Evolutionary conservation across 2,797 vertebrate genomes (phyloP).

Genomic region (Gymnocypris eckloni): DNA sequence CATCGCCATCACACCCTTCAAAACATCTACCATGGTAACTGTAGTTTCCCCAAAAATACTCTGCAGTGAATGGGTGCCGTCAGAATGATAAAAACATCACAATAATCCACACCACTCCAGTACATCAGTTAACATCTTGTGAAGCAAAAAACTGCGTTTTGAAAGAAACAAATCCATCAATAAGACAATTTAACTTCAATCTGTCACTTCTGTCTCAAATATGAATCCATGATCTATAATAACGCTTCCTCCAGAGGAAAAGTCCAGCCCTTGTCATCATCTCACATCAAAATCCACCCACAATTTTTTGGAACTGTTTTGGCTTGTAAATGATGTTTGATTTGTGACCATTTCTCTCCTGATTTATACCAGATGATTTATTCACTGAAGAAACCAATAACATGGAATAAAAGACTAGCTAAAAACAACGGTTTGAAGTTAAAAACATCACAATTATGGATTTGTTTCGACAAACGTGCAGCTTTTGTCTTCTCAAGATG

Average conservation of each 20-base stretch:
- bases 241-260: neutral
- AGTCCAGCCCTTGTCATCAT: neutral
- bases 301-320: neutral
- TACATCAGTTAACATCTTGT: neutral
- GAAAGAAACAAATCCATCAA: neutral
- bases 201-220: neutral
- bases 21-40: conserved; percentile 9
- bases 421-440: too few relatives aligned
- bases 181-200: neutral
- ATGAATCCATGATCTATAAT: neutral
- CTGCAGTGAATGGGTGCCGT: neutral
- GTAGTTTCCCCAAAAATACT: neutral
- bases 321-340: neutral
- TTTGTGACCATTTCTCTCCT: neutral
- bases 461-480: neutral
- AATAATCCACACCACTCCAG: neutral
- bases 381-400: neutral
- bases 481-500: neutral
- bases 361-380: neutral
- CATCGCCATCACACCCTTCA: neutral
- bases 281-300: neutral
- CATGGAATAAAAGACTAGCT: neutral
- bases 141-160: neutral
- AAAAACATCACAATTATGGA: neutral
- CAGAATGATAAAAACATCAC: neutral